Base-by-base conservation (phyloP, 2,113 vertebrate genomes). In the Ivindomyrus marchei region DNA sequence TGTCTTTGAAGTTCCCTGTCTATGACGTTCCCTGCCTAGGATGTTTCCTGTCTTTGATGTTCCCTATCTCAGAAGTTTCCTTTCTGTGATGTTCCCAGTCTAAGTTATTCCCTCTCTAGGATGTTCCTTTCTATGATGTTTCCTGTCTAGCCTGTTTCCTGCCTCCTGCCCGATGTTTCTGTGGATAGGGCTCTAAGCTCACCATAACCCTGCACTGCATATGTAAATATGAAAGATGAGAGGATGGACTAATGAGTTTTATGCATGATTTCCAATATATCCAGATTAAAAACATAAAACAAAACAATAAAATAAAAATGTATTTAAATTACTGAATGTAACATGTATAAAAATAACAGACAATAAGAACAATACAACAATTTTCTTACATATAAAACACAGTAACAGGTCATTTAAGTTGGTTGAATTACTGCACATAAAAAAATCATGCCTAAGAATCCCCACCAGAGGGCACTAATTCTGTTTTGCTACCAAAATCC, bases 391-490 rank as follows among this genome's bases (percentile, higher is more conserved):
- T 77, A 6, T 39, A 13, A 39, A 77, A 77, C 6, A 8, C n/a
- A 10, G 36, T 39, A 77, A 39, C 36, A 19, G 70, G 15, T 77
- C 0, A 39, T 77, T 13, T 5, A 39, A 77, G 1, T 39, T 19
- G 13, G 4, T 42, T 80, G 74, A 80, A 80, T 80, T 17, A 42
- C 3, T 19, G 36, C 15, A 80, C 13, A 80, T 19, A 42, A 80
- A 46, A 77, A 85, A 47, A 85, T 85, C 39, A 85, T 85, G 24
- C 39, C 9, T 21, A 9, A 85, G 9, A 85, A 47, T 45, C 39
- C 17, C 83, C 83, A 85, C 83, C 45, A 85, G 83, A 47, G 83
- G 83, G 83, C 83, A 85, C 39, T 42, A 85, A 85, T 83, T 83
- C 77, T 45, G 8, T 83, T 6, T 39, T 3, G 39, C 24, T 46